phyloP scores from a whole-genome alignment of 2,888 invertebrate genomes.

The Lithosia quadra region DNA sequence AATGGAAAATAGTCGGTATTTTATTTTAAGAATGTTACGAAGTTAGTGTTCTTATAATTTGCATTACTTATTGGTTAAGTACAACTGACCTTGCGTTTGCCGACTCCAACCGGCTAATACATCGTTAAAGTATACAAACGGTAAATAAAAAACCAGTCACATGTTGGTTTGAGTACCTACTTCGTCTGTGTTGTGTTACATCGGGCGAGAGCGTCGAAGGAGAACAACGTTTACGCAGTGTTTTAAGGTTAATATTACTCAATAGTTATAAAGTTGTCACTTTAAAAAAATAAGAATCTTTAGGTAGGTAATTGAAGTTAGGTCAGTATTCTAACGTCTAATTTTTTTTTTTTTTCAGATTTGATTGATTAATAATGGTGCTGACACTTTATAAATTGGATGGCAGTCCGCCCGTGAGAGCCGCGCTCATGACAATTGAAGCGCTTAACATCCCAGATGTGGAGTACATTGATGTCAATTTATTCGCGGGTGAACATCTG shows the following conservation, averaged over 20 bases:
- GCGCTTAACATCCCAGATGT: conserved; percentile 65
- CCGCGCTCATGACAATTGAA: conserved; percentile 68
- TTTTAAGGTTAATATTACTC: neutral
- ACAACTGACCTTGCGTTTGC: neutral
- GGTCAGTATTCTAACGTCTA: neutral
- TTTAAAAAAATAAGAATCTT: neutral
- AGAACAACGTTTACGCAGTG: neutral
- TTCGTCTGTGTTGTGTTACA: neutral
- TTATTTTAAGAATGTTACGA: neutral
- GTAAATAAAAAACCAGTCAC: neutral
- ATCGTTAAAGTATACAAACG: neutral
- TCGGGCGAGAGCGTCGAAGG: neutral
- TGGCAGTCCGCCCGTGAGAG: conserved; percentile 70
- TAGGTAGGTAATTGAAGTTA: neutral
- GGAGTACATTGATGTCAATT: conserved; percentile 63
- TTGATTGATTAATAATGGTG: conserved; percentile 60
- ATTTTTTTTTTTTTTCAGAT: conserved; percentile 23
- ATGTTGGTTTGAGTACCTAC: neutral
- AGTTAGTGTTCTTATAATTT: neutral
- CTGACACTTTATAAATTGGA: conserved; percentile 72
- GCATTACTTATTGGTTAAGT: neutral
- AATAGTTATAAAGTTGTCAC: neutral
- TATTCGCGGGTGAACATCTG: conserved; percentile 45
- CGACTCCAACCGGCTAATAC: neutral
- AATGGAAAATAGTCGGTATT: too few species aligned